These are phyloP conservation scores for Falco concolor DNA, from an alignment of 2,797 vertebrate genomes.

Conservation along the genomic window DNA sequence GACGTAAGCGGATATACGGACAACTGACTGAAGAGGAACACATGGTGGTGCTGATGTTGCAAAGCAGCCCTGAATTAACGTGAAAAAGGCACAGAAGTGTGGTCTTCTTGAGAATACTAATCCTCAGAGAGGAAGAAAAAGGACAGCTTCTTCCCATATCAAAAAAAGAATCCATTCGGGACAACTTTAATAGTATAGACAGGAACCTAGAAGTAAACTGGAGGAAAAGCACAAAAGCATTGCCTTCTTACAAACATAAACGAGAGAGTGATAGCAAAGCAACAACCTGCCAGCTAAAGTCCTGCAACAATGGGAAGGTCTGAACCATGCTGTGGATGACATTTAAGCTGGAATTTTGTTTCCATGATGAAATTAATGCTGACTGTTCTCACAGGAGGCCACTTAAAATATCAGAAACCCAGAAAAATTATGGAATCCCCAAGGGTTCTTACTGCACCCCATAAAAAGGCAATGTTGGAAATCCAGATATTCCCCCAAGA, in stretches of 20 bases:
- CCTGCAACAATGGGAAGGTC: not conserved
- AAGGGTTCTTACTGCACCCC: not conserved
- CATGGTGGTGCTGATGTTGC: constrained; percentile 40
- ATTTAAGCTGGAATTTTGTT: not conserved
- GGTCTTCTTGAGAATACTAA: not conserved
- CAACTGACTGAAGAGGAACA: not conserved
- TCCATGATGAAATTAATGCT: not conserved
- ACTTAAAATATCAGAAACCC: not conserved
- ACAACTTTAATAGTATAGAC: not conserved
- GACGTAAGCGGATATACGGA: not conserved
- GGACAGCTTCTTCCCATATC: not conserved
- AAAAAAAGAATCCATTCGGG: not conserved
- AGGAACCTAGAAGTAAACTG: not conserved
- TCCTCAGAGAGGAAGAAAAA: not conserved
- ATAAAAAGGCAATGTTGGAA: not conserved
- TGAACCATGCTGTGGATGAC: not conserved
- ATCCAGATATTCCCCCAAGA: not conserved
- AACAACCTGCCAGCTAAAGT: not conserved
- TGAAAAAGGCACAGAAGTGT: not conserved
- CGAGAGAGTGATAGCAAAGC: not conserved
- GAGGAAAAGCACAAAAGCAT: not conserved
- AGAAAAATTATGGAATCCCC: not conserved
- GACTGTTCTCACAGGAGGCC: not conserved
- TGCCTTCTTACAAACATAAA: not conserved
- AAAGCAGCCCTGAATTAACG: not conserved